phyloP scores from a whole-genome alignment of 2,113 vertebrate species.

The Procapra przewalskii region DNA sequence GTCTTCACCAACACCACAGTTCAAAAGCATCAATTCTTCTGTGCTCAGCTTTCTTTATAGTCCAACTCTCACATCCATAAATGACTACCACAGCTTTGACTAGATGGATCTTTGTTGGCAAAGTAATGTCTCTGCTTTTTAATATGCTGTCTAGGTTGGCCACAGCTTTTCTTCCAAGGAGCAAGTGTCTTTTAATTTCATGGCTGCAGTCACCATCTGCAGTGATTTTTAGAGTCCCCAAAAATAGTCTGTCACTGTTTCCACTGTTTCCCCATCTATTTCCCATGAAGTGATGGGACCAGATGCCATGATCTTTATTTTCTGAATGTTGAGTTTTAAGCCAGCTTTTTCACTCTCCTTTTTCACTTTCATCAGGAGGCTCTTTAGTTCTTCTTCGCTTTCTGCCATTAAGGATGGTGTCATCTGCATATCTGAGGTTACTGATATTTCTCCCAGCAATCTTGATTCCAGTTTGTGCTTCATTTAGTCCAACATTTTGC shows the following conservation, averaged over 20 bases:
- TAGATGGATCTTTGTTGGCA: background rate
- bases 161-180: background rate
- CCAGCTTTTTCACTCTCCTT: background rate
- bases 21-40: background rate
- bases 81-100: background rate
- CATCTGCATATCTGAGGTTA: background rate
- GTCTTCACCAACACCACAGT: background rate
- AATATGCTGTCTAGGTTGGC: background rate
- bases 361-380: background rate
- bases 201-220: background rate
- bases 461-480: background rate
- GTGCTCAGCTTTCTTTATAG: background rate
- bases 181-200: background rate
- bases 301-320: background rate
- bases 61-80: background rate
- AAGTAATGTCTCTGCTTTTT: background rate
- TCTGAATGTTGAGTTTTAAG: background rate
- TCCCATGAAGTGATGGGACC: background rate
- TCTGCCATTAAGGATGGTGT: background rate
- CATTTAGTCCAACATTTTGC: accelerated
- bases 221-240: background rate
- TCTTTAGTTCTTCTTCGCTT: background rate
- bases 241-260: background rate
- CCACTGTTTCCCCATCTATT: background rate
- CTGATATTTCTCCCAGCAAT: background rate